Evolutionary conservation across 2,888 invertebrate genomes (phyloP).

Genomic region (Epinotia bilunana): DNA sequence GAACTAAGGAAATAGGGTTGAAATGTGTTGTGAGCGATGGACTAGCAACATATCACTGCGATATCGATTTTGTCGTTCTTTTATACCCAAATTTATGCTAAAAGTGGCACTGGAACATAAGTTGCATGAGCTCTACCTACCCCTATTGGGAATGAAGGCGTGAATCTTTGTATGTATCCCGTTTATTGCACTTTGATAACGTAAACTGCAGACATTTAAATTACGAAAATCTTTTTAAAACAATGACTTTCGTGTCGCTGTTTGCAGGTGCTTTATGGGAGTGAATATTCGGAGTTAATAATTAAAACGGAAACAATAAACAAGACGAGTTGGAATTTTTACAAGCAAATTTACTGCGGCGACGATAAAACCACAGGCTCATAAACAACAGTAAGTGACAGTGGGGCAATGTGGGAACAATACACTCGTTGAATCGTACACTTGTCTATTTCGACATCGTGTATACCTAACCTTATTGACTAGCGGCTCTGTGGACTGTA

Average conservation of each 20-base stretch:
- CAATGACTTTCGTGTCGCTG: conserved; percentile 16
- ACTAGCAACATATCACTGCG: too few species aligned
- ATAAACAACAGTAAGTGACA: conserved; percentile 11
- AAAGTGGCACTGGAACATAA: too few species aligned
- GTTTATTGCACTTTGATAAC: not conserved
- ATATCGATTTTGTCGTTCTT: too few species aligned
- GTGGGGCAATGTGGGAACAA: not conserved
- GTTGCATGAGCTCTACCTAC: too few species aligned
- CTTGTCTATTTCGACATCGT: not conserved
- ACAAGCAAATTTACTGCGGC: conserved; percentile 62
- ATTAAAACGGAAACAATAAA: conserved; percentile 70
- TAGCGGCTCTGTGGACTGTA: too few species aligned
- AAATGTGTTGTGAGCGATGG: too few species aligned
- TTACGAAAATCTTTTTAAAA: conserved; percentile 3
- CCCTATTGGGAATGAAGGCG: too few species aligned
- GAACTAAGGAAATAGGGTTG: too few species aligned
- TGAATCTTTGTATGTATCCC: not conserved
- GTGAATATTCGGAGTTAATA: conserved; percentile 55
- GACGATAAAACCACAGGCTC: conserved; percentile 48
- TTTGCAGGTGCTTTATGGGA: conserved; percentile 31
- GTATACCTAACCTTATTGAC: too few species aligned
- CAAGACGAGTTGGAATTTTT: conserved; percentile 61
- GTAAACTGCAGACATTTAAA: not conserved
- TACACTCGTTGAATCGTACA: not conserved
- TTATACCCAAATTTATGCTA: too few species aligned